These are phyloP conservation scores for Pseudochirops corinnae DNA, from an alignment of 2,797 vertebrate genomes.

Conservation along the genomic window DNA sequence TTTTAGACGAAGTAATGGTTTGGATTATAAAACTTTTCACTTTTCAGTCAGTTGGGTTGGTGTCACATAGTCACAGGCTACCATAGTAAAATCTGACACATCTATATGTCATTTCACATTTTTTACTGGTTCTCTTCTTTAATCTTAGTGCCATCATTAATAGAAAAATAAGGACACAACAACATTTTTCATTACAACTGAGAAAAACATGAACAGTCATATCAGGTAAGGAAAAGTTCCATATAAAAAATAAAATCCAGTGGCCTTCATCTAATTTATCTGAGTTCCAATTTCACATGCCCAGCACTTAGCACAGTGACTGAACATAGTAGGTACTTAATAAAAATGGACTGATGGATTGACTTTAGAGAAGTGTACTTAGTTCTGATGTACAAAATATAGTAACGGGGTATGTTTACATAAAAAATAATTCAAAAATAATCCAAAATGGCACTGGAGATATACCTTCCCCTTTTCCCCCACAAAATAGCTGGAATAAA, in stretches of 20 bases:
- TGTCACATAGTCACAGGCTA: background rate
- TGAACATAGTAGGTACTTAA: background rate
- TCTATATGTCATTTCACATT: background rate
- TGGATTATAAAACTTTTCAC: background rate
- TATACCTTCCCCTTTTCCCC: background rate
- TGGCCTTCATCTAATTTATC: background rate
- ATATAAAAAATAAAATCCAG: background rate
- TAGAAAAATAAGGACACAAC: background rate
- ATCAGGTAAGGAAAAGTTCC: conserved; percentile 1
- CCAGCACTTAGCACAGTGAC: background rate
- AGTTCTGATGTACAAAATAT: background rate
- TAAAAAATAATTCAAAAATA: background rate
- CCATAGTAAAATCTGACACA: background rate
- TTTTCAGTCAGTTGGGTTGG: conserved; percentile 27
- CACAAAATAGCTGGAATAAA: background rate
- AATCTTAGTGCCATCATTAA: conserved; percentile 4
- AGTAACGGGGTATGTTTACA: background rate
- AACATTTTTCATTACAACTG: conserved; percentile 29
- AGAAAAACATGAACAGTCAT: background rate
- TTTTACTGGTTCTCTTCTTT: background rate
- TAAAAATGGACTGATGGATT: background rate
- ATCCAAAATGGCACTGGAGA: conserved; percentile 13
- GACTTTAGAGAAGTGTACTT: background rate
- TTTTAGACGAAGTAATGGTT: background rate
- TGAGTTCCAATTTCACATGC: background rate